These are phyloP conservation scores for Progne subis DNA, from an alignment of 2,113 vertebrate species.

Conservation along the genomic window DNA sequence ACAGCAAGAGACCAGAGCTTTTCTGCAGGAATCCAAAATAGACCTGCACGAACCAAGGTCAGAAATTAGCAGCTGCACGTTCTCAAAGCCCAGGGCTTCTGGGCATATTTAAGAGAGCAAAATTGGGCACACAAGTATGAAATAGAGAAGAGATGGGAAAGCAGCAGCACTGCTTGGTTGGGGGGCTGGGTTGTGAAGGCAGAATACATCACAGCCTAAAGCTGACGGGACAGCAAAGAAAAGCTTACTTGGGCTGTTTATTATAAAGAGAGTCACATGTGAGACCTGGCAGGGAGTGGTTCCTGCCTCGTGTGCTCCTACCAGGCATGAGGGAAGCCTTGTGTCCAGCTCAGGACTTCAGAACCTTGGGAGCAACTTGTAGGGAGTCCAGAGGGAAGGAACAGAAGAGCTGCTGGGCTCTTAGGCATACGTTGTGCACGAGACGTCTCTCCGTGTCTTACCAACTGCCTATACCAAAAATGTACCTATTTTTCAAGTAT, in stretches of 20 bases:
- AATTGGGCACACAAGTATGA: not conserved
- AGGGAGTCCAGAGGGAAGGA: not conserved
- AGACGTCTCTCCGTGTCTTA: no score
- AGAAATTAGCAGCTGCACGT: not conserved
- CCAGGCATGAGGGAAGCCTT: not conserved
- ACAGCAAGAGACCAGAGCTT: not conserved
- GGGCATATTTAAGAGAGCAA: not conserved
- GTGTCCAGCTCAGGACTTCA: not conserved
- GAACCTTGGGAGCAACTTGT: not conserved
- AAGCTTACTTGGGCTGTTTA: not conserved
- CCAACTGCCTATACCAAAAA: no score
- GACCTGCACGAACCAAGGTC: not conserved
- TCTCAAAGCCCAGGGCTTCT: not conserved
- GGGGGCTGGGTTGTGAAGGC: not conserved
- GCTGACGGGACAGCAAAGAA: not conserved
- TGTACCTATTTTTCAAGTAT: no score
- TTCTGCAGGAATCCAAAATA: not conserved
- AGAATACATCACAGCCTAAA: not conserved
- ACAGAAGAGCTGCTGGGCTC: not conserved
- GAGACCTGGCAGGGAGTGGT: not conserved
- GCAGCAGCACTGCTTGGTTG: rapidly evolving
- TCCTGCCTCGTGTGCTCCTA: not conserved
- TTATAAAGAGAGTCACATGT: not conserved
- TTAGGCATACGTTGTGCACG: no score
- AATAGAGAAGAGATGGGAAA: not conserved